Evolutionary conservation across 2,113 vertebrate species (phyloP).

Genomic region (Petrocephalus zakoni): DNA sequence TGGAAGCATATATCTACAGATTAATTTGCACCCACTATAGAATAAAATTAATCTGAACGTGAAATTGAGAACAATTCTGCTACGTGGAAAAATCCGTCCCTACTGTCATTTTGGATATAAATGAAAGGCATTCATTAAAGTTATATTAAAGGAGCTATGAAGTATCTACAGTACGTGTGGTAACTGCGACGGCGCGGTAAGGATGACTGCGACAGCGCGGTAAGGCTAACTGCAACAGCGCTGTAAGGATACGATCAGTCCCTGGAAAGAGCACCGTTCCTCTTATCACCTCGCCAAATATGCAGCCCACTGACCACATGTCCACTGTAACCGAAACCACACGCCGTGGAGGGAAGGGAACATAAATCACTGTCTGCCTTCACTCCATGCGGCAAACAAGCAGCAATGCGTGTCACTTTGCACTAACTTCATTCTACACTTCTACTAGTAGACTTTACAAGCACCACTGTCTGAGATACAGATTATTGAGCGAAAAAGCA

Average conservation of each 20-base stretch:
- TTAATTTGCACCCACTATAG: not conserved
- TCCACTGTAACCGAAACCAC: conserved; percentile 86
- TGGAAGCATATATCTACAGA: not conserved
- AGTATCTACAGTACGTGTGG: too few relatives aligned
- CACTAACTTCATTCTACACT: not conserved
- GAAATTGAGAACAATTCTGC: not conserved
- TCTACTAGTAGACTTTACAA: not conserved
- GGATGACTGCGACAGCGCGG: not conserved
- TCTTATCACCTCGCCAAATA: conserved; percentile 99
- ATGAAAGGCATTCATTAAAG: not conserved
- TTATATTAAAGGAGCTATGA: not conserved
- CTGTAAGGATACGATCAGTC: conserved; percentile 95
- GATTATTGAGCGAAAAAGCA: not conserved
- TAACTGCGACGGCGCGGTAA: not conserved
- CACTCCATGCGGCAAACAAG: not conserved
- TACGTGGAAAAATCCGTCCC: not conserved
- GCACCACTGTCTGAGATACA: not conserved
- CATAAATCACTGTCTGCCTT: not conserved
- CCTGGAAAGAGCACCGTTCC: conserved; percentile 93
- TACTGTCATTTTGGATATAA: not conserved
- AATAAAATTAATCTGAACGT: not conserved
- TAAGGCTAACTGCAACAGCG: not conserved
- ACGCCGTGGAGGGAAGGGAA: conserved; percentile 30
- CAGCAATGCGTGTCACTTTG: not conserved
- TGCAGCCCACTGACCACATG: conserved; percentile 99